Evolutionary conservation across 92 coral and sea anemone species (phyloP), one percentile per base, ranked within the genome.

Genomic region (Zoanthus sociatus): DNA sequence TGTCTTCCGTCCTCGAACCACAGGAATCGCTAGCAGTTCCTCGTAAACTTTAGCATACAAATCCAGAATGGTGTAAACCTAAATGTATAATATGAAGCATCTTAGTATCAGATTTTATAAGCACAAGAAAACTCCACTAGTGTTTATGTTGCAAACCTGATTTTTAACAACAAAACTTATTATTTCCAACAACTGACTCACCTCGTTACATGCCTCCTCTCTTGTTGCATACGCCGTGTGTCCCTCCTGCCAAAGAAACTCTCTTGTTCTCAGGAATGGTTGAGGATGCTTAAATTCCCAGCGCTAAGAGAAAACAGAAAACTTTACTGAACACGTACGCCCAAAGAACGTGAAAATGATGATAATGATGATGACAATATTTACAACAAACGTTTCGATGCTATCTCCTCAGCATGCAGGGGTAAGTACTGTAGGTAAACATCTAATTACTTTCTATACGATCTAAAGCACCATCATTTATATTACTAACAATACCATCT

Each of bases 221-320:
- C 89, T 87, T 10, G 94, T 90, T 12, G 98, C 98, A 88, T 90
- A 95, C 6, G 99, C 99, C 7, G 95, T 88, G 77, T 97, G 99
- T n/a, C 99, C 99, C 87, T 97, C 99, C 74, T 97, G 99, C 99
- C 99, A 97, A 14, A 97, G 89, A 78, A 97, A 97, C 89, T 97
- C 99, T 45, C 99, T 94, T 31, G 99, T 95, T 53, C 99, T 94
- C 9, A 97, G 78, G 75, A 97, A 97, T 3, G 99, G 99, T 60
- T 97, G 99, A 16, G 99, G 98, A 54, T 97, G 99, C 68, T 97
- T 97, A 88, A 95, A 97, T 90, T 97, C 99, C 99, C 99, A 97
- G 77, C 99, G 91, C 99, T 97, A 78, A 15, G 51, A 51, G 58
- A 72, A 78, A 45, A 20, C 11, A 26, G 44, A 48, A 47, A 42